These are phyloP conservation scores for Mesembrinibis cayennensis DNA, from an alignment of 2,113 vertebrate species.

Conservation along the genomic window DNA sequence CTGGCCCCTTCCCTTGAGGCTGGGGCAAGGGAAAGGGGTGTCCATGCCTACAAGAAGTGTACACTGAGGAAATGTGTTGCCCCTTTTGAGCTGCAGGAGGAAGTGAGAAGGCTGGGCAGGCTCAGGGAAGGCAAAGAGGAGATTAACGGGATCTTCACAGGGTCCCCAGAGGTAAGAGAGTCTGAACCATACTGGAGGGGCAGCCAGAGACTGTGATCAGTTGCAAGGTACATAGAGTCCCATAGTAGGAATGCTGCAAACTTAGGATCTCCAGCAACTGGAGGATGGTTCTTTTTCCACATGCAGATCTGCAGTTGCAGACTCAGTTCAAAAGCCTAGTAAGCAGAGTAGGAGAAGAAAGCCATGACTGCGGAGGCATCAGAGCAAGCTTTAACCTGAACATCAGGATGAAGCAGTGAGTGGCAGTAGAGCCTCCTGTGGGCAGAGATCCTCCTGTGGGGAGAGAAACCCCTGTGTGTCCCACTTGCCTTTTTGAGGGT, in stretches of 20 bases:
- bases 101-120: background rate
- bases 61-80: background rate
- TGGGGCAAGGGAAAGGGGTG: background rate
- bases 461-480: background rate
- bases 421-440: background rate
- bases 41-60: background rate
- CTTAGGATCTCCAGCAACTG: background rate
- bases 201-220: background rate
- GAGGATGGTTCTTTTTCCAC: background rate
- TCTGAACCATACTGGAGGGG: background rate
- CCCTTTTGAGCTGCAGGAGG: background rate
- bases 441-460: background rate
- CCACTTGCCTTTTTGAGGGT: background rate
- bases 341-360: background rate
- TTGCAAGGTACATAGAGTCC: background rate
- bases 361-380: background rate
- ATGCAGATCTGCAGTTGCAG: background rate
- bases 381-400: background rate
- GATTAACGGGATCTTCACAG: background rate
- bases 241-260: background rate
- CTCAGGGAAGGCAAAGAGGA: background rate
- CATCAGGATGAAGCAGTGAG: background rate
- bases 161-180: background rate
- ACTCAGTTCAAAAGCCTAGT: background rate
- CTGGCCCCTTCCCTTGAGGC: background rate